Percentiles rank a stretch among this genome's conserved stretches.
Evolutionary conservation across 2,888 invertebrate species (phyloP).

Genomic region (Salticus scenicus): DNA sequence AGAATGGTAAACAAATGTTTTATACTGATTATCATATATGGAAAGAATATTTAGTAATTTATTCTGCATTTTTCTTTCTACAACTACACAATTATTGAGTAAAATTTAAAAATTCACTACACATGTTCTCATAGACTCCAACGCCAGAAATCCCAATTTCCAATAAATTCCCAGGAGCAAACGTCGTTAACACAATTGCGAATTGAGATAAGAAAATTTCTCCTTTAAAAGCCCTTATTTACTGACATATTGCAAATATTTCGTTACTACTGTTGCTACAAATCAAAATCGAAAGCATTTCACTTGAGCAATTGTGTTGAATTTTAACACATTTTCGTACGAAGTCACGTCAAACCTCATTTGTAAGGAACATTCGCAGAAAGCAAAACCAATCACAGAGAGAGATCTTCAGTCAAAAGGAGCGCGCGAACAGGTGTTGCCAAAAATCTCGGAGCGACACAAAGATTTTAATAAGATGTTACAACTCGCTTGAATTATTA

Average conservation of each 20-base stretch:
- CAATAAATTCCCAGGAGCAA: too few relatives aligned
- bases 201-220: background rate
- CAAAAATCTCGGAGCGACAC: conserved; percentile 12
- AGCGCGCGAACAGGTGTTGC: conserved; percentile 46
- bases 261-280: background rate
- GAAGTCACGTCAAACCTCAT: conserved; percentile 23
- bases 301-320: background rate
- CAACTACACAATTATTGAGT: too few relatives aligned
- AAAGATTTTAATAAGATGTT: conserved; percentile 40
- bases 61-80: too few relatives aligned
- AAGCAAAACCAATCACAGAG: conserved; percentile 12
- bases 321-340: conserved; percentile 26
- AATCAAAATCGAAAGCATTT: background rate
- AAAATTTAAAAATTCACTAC: too few relatives aligned
- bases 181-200: too few relatives aligned
- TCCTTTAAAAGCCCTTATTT: background rate
- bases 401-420: conserved; percentile 20
- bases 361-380: background rate
- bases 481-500: conserved; percentile 28
- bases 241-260: background rate
- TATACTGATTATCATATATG: too few relatives aligned
- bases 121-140: too few relatives aligned
- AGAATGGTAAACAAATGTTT: too few relatives aligned
- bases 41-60: too few relatives aligned
- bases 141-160: too few relatives aligned